These are phyloP conservation scores for Resseliella maxima DNA, from an alignment of 2,888 invertebrate genomes.

Conservation along the genomic window DNA sequence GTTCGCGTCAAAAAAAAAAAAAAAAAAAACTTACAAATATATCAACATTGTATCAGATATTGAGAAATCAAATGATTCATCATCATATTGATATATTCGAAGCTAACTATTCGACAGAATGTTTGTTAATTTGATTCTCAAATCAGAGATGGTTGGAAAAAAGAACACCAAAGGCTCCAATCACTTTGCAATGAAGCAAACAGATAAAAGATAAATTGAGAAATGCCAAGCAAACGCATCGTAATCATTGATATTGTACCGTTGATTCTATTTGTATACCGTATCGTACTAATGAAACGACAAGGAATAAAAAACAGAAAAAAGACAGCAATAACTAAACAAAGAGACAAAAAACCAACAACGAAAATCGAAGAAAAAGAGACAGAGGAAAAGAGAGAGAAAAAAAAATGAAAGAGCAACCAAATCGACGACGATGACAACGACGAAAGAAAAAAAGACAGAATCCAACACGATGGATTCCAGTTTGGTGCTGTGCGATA, in stretches of 20 bases:
- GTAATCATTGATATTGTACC: constrained; percentile 39
- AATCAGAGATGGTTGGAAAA: too few species aligned
- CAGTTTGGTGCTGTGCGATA: constrained; percentile 34
- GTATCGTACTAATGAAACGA: constrained; percentile 17
- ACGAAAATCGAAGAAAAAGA: neutral
- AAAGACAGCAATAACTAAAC: neutral
- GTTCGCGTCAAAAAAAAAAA: too few species aligned
- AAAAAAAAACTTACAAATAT: too few species aligned
- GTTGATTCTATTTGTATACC: constrained; percentile 32
- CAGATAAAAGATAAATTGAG: constrained; percentile 18
- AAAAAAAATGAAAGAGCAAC: neutral
- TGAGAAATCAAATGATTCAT: too few species aligned
- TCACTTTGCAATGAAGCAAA: neutral
- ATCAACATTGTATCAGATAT: too few species aligned
- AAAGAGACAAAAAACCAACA: neutral
- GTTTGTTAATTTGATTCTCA: too few species aligned
- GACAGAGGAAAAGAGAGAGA: neutral
- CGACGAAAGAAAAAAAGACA: neutral
- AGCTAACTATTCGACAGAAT: too few species aligned
- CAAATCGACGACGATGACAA: neutral
- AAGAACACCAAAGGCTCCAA: neutral
- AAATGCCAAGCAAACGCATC: constrained; percentile 41
- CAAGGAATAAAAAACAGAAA: neutral
- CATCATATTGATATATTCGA: too few species aligned
- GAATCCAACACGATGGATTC: constrained; percentile 1